phyloP scores from a whole-genome alignment of 2,113 vertebrate genomes.

The human region DNA sequence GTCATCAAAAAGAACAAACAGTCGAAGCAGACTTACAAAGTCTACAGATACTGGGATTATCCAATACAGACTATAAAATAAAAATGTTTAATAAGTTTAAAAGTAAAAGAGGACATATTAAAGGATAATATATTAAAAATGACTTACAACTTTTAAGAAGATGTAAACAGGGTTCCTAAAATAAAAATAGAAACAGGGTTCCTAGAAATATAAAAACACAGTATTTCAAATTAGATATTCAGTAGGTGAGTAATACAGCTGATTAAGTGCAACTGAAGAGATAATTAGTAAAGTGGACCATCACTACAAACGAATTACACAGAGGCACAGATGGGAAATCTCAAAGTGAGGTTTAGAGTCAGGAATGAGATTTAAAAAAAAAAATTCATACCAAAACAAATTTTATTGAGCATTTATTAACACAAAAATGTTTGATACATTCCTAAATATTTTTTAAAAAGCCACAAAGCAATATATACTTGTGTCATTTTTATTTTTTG shows the following conservation, averaged over 20 bases:
- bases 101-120: background rate
- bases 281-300: background rate
- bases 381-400: background rate
- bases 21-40: background rate
- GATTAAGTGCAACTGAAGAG: background rate
- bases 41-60: background rate
- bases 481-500: background rate
- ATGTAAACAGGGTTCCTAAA: too few relatives aligned
- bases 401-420: background rate
- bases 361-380: background rate
- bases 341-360: background rate
- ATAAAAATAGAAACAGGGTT: background rate
- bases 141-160: background rate
- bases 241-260: background rate
- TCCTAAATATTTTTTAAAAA: background rate
- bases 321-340: background rate
- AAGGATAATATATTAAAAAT: background rate
- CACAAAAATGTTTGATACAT: background rate
- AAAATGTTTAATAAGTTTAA: background rate
- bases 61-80: background rate
- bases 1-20: constrained; percentile 26
- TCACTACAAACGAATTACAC: background rate
- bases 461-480: background rate
- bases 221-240: constrained; percentile 19
- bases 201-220: background rate